Conservation (phyloP, 1,140 invertebrate species). For the Goniozus legneri region DNA sequence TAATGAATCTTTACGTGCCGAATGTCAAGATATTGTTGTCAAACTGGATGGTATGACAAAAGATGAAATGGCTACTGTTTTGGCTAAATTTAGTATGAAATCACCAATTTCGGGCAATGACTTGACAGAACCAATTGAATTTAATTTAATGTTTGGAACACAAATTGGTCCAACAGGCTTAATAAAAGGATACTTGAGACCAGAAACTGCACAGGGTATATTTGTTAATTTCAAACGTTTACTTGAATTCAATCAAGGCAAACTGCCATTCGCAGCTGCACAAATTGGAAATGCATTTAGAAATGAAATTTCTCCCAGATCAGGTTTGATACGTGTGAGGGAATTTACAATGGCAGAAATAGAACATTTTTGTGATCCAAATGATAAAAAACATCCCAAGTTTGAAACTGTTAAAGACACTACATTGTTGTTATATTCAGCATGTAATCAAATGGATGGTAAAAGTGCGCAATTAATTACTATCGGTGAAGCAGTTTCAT, state of each 20-base stretch:
- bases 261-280: slow-evolving; percentile 95
- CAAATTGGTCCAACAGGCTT: slow-evolving; percentile 94
- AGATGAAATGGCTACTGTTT: slow-evolving; percentile 80
- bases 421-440: slow-evolving; percentile 82
- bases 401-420: slow-evolving; percentile 77
- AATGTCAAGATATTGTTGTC: slow-evolving; percentile 77
- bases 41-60: slow-evolving; percentile 86
- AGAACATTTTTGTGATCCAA: slow-evolving; percentile 97
- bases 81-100: slow-evolving; percentile 89
- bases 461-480: slow-evolving; percentile 68
- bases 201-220: slow-evolving; percentile 99
- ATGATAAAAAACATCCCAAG: slow-evolving; percentile 85
- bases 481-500: slow-evolving; percentile 76
- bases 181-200: slow-evolving; percentile 90
- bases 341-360: slow-evolving; percentile 99
- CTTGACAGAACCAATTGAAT: slow-evolving; percentile 91
- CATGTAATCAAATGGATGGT: slow-evolving; percentile 94
- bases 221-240: slow-evolving; percentile 99
- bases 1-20: slow-evolving; percentile 64
- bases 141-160: slow-evolving; percentile 98
- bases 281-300: slow-evolving; percentile 98
- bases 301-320: slow-evolving; percentile 98
- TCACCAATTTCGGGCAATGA: slow-evolving; percentile 94
- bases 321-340: slow-evolving; percentile 90
- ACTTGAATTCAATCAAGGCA: slow-evolving; percentile 95